phyloP scores from a whole-genome alignment of 2,797 vertebrate species.

The Arctocebus calabarensis region DNA sequence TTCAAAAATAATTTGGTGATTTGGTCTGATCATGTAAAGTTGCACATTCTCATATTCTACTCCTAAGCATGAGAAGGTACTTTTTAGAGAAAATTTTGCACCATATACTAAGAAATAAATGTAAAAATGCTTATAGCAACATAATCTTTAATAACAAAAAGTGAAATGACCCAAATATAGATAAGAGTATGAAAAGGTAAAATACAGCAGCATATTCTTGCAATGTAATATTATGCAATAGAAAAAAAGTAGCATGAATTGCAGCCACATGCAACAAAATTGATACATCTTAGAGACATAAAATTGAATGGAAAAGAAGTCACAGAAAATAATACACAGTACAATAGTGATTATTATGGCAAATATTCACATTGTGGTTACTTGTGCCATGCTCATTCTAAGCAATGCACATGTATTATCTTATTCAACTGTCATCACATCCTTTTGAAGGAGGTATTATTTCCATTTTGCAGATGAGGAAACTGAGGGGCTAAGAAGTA shows the following conservation, averaged over 20 bases:
- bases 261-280: background rate
- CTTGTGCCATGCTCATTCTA: background rate
- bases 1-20: constrained; percentile 1
- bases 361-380: background rate
- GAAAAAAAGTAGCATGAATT: background rate
- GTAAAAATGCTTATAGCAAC: background rate
- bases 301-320: background rate
- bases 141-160: background rate
- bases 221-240: background rate
- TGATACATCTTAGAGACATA: background rate
- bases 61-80: background rate
- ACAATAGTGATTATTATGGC: background rate
- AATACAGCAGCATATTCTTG: background rate
- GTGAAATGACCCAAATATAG: background rate
- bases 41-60: background rate
- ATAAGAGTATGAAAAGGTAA: background rate
- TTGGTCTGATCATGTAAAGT: background rate
- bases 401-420: background rate
- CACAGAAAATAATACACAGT: background rate
- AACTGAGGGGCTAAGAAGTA: background rate
- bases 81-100: background rate
- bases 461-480: background rate
- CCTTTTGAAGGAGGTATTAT: background rate
- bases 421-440: background rate
- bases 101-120: background rate